Percentiles rank a stretch among this genome's conserved stretches.
Evolutionary conservation across 2,797 vertebrate genomes (phyloP).

Genomic region (Parotocinclus haroldoi): DNA sequence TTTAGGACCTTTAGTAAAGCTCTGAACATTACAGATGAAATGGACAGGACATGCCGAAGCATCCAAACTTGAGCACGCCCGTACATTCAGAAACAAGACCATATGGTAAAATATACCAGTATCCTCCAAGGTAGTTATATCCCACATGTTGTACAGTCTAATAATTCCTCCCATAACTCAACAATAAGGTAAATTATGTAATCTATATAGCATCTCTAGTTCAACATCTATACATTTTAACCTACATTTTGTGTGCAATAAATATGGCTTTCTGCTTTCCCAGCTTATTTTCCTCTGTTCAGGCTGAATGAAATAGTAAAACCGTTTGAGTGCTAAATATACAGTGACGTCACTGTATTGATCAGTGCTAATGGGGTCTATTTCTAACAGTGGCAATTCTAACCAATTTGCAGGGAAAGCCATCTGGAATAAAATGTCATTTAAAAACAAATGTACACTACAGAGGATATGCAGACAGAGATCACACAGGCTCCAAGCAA

Average conservation of each 20-base stretch:
- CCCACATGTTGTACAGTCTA: slow-evolving; percentile 22
- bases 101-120: slow-evolving; percentile 16
- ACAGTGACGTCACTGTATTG: slow-evolving; percentile 21
- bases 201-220: too few relatives aligned
- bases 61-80: neutral
- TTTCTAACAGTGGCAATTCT: slow-evolving; percentile 25
- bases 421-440: slow-evolving; percentile 43
- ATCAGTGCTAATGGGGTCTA: slow-evolving; percentile 23
- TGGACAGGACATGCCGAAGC: too few relatives aligned
- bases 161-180: neutral
- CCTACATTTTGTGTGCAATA: slow-evolving; percentile 6
- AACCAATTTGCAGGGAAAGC: slow-evolving; percentile 9
- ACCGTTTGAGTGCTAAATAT: neutral
- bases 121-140: slow-evolving; percentile 8
- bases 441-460: slow-evolving; percentile 48
- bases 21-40: too few relatives aligned
- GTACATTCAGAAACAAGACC: slow-evolving; percentile 17
- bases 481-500: slow-evolving; percentile 39
- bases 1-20: too few relatives aligned
- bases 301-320: neutral
- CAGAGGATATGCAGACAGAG: slow-evolving; percentile 18
- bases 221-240: neutral
- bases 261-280: slow-evolving; percentile 34
- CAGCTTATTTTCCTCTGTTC: neutral
- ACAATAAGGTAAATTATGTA: slow-evolving; percentile 20